phyloP scores from a whole-genome alignment of 2,797 vertebrate species.

The Paguma larvata region DNA sequence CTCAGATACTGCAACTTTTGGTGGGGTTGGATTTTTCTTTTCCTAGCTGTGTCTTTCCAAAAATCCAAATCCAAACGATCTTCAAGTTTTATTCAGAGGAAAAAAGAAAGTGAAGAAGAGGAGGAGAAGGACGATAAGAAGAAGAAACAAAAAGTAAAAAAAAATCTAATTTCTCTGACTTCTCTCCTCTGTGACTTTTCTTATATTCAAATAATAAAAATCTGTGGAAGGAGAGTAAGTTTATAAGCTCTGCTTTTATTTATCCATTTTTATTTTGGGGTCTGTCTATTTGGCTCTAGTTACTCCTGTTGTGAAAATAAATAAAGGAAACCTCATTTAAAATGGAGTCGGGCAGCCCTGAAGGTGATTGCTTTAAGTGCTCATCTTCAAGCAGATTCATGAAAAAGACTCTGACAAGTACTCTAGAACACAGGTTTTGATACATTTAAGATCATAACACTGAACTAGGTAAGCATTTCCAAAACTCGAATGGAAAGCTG shows the following conservation, averaged over 20 bases:
- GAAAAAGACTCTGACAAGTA: not conserved
- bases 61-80: not conserved
- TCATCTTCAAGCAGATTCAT: not conserved
- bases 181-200: not conserved
- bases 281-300: not conserved
- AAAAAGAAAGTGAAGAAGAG: constrained; percentile 8
- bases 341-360: not conserved
- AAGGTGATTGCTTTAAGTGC: not conserved
- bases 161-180: not conserved
- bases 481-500: not conserved
- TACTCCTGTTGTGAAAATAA: not conserved
- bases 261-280: not conserved
- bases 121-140: constrained; percentile 58
- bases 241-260: not conserved
- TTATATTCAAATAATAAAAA: not conserved
- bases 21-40: not conserved
- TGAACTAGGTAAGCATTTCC: not conserved
- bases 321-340: not conserved
- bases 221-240: not conserved
- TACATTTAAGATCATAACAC: not conserved
- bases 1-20: not conserved
- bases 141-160: constrained; percentile 60
- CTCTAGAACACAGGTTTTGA: not conserved
- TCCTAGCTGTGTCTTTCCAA: not conserved
- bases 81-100: not conserved